Base-by-base conservation (phyloP, 2,888 invertebrate species). In the Helobdella robusta region DNA sequence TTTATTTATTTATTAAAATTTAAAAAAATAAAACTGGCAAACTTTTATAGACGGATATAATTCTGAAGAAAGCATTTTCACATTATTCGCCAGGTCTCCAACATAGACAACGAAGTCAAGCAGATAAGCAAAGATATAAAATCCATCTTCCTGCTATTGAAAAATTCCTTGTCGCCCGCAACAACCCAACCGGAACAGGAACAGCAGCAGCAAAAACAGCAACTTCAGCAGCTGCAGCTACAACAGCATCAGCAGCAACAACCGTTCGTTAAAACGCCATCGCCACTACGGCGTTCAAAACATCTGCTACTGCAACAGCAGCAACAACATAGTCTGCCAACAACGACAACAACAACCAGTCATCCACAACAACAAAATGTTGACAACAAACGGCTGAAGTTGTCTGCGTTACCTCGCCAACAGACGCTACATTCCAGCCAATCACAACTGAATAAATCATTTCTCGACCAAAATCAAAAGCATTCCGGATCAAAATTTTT, bases 61-160 rank as follows among this genome's bases (percentile, higher is more conserved):
- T n/a, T 56, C 56, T 28, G 4, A 1, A 32, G 56, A 2, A 15
- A 25, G 2, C 5, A 56, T 56, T 56, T 56, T 20, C 2, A 56
- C 28, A 1, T 56, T 28, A 30, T 56, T 56, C 56, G 56, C 56
- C 32, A 56, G 56, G 56, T 56, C 56, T 30, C 25, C 25, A 28
- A 8, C 56, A 56, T 56, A 25, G 56, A 56, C 18, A 56, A 30
- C n/a, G 56, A 56, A 30, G 28, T 56, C 23, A 25, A 3, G 28
- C 56, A 56, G 32, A 28, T 56, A 2, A 32, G 56, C 6, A 56
- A 32, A n/a, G 56, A 56, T 32, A 32, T 56, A n/a, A 56, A 56
- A 18, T n/a, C 2, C 56, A 56, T 56, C 32, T 5, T 56, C 11
- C n/a, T n/a, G 4, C 32, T 56, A 2, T 20, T 56, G 32, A 28